phyloP scores from a whole-genome alignment of 2,888 invertebrate species.

The Acanthoscelides obtectus region DNA sequence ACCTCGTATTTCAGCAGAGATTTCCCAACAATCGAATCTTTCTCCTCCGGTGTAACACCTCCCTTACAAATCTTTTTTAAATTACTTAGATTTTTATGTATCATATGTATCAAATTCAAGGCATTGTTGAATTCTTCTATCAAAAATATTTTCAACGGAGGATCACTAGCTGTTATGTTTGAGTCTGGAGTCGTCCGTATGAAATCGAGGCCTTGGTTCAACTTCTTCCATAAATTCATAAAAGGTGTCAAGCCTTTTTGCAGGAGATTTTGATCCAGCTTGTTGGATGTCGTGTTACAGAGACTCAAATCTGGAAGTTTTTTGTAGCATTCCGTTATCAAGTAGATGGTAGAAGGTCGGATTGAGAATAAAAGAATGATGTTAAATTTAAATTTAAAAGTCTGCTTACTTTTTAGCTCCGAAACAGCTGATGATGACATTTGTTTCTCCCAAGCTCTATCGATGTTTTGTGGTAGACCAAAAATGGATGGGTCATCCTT shows the following conservation, averaged over 20 bases:
- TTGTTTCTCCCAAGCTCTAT: conserved; percentile 70
- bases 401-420: conserved; percentile 29
- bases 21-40: conserved; percentile 36
- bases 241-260: conserved; percentile 63
- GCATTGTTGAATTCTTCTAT: conserved; percentile 58
- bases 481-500: conserved; percentile 72
- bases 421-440: conserved; percentile 27
- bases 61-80: conserved; percentile 60
- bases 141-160: conserved; percentile 59
- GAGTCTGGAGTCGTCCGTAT: conserved; percentile 31
- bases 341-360: too few species aligned
- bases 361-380: too few species aligned
- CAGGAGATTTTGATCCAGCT: conserved; percentile 46
- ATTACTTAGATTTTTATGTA: conserved; percentile 57
- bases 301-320: conserved; percentile 20
- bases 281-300: conserved; percentile 15
- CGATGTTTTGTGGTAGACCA: conserved; percentile 83
- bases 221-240: conserved; percentile 78
- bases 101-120: conserved; percentile 54
- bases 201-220: conserved; percentile 54
- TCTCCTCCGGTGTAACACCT: conserved; percentile 47
- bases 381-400: too few species aligned
- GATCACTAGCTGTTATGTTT: conserved; percentile 15
- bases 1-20: conserved; percentile 54
- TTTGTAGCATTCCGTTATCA: too few species aligned